phyloP scores from a whole-genome alignment of 2,113 vertebrate genomes.

The Alectura lathami region DNA sequence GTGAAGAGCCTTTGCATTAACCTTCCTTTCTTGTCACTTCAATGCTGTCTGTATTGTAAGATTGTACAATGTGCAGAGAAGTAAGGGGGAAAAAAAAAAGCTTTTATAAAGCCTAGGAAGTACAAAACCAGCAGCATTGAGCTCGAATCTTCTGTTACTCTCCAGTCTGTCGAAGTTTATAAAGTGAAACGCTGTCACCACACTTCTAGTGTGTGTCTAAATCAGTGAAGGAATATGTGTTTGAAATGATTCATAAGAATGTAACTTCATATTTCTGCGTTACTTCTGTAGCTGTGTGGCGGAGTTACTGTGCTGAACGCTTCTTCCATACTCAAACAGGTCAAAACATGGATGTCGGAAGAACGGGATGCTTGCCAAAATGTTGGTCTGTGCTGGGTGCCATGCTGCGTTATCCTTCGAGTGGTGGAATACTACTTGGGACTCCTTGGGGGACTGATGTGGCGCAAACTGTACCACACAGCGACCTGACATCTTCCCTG shows the following conservation, averaged over 20 bases:
- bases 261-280: neutral
- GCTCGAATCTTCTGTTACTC: neutral
- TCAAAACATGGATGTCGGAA: neutral
- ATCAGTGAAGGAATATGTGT: neutral
- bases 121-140: neutral
- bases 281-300: too few species aligned
- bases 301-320: neutral
- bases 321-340: conserved; percentile 28
- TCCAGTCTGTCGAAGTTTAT: neutral
- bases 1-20: neutral
- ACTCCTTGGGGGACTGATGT: neutral
- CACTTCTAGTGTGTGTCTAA: neutral
- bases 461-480: neutral
- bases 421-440: conserved; percentile 23
- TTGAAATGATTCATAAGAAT: neutral
- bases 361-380: neutral
- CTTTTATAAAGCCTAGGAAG: neutral
- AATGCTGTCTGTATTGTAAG: neutral
- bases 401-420: neutral
- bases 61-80: neutral
- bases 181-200: neutral
- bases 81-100: neutral
- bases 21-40: neutral
- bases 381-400: neutral
- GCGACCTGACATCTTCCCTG: neutral